phyloP scores from a whole-genome alignment of 92 coral and sea anemone species.

The Parazoanthus atlanticus region DNA sequence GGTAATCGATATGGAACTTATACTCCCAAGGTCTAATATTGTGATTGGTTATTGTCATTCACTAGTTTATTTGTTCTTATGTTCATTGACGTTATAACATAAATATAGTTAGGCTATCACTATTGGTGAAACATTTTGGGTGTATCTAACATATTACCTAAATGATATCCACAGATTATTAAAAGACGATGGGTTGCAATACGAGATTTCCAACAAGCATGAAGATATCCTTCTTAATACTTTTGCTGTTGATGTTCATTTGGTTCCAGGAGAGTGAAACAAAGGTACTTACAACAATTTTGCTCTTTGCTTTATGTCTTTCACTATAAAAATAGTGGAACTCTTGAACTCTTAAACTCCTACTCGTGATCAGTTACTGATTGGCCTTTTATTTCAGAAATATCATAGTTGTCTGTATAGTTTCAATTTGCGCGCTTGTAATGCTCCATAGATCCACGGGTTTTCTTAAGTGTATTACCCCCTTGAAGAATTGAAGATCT shows the following conservation, averaged over 20 bases:
- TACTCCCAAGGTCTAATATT: too few species aligned
- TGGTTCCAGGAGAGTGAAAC: constrained; percentile 3
- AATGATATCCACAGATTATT: neutral
- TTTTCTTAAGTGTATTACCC: too few species aligned
- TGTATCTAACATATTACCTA: neutral
- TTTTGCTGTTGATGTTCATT: neutral
- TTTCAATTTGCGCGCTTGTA: too few species aligned
- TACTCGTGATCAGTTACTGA: too few species aligned
- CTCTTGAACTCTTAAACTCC: neutral
- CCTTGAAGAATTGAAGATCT: too few species aligned
- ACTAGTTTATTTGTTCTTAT: neutral
- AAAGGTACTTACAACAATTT: neutral
- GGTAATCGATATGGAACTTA: too few species aligned
- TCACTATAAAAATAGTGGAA: neutral
- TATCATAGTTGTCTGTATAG: too few species aligned
- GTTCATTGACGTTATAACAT: too few species aligned
- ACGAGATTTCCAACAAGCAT: neutral
- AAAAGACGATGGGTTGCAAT: neutral
- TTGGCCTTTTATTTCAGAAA: too few species aligned
- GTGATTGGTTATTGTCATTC: neutral
- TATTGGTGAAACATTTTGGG: neutral
- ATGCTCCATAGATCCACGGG: too few species aligned
- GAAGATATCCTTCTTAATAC: neutral
- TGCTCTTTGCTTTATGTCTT: too few species aligned
- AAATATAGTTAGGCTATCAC: too few species aligned